These are phyloP conservation scores for Lasius platythorax DNA, from an alignment of 2,888 invertebrate genomes.

Conservation along the genomic window DNA sequence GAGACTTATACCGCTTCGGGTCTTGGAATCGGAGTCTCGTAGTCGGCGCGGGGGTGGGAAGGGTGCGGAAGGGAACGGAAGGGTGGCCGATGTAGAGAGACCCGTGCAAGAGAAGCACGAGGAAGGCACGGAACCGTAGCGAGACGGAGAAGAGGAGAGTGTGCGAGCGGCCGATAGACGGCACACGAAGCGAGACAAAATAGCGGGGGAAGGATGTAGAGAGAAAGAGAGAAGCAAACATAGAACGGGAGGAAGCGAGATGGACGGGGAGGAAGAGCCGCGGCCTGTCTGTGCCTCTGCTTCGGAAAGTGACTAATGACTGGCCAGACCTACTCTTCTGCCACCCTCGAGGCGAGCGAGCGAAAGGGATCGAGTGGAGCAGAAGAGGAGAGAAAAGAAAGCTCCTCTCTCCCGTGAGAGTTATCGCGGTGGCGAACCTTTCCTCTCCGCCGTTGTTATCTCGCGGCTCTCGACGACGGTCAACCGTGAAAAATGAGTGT, in stretches of 20 bases:
- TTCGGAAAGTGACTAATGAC: slow-evolving; percentile 86
- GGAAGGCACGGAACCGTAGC: slow-evolving; percentile 63
- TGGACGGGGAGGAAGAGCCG: slow-evolving; percentile 74
- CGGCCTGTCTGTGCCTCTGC: slow-evolving; percentile 85
- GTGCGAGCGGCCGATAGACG: slow-evolving; percentile 58
- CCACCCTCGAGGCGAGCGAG: slow-evolving; percentile 79
- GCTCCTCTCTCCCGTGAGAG: slow-evolving; percentile 67
- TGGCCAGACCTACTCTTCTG: slow-evolving; percentile 81
- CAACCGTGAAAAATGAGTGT: slow-evolving; percentile 84
- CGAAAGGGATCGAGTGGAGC: slow-evolving; percentile 31
- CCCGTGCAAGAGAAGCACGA: slow-evolving; percentile 68
- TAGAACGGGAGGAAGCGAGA: slow-evolving; percentile 68
- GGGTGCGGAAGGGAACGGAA: slow-evolving; percentile 57
- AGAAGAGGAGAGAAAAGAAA: slow-evolving; percentile 11
- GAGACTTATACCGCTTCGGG: slow-evolving; percentile 74
- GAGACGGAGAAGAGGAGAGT: slow-evolving; percentile 56
- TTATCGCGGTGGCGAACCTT: slow-evolving; percentile 71
- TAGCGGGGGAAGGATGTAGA: slow-evolving; percentile 44
- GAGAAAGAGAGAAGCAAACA: slow-evolving; percentile 52
- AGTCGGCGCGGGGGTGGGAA: slow-evolving; percentile 52
- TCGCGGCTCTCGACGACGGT: slow-evolving; percentile 76
- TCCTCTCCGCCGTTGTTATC: slow-evolving; percentile 72
- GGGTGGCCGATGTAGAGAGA: slow-evolving; percentile 74
- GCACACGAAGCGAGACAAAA: slow-evolving; percentile 43
- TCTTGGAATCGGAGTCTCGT: slow-evolving; percentile 68